A percentile compares a stretch with the other conserved stretches of the same genome.
Conservation (phyloP, 1,140 invertebrate genomes). For the Druon quercuslanigerum region DNA sequence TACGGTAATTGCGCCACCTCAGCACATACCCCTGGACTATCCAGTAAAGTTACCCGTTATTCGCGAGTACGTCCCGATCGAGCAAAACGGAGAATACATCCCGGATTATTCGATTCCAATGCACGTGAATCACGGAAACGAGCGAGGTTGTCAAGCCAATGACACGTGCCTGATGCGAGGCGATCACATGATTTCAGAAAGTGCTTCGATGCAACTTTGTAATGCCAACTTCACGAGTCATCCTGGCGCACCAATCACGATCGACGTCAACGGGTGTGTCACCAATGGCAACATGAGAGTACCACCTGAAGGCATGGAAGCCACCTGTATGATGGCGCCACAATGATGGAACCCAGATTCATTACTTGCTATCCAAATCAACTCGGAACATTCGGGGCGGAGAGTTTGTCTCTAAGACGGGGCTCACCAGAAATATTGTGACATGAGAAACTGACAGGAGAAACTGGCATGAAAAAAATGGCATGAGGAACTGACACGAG, state of each 20-base stretch:
- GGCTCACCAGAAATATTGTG: too few relatives aligned
- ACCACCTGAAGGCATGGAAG: constrained; percentile 79
- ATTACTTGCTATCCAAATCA: constrained; percentile 59
- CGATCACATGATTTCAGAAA: constrained; percentile 43
- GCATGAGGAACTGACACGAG: too few relatives aligned
- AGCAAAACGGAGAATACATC: constrained; percentile 59
- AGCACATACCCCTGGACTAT: constrained; percentile 58
- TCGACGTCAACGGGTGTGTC: constrained; percentile 73
- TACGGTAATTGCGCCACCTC: constrained; percentile 43
- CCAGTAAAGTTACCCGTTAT: constrained; percentile 58
- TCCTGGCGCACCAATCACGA: constrained; percentile 60
- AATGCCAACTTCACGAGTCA: constrained; percentile 54
- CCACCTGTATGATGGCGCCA: constrained; percentile 68
- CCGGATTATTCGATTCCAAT: constrained; percentile 63
- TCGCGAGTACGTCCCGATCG: constrained; percentile 60
- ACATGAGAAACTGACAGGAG: too few relatives aligned
- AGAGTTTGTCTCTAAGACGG: constrained; percentile 10
- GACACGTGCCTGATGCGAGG: constrained; percentile 50
- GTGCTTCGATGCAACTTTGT: constrained; percentile 50
- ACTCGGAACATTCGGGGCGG: neutral
- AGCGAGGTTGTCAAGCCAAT: constrained; percentile 52
- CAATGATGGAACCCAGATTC: constrained; percentile 72
- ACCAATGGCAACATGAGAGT: constrained; percentile 76
- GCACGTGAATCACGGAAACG: constrained; percentile 59
- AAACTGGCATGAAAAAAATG: too few relatives aligned